These are phyloP conservation scores for Dermatemys mawii DNA, from an alignment of 2,113 vertebrate species.

Conservation along the genomic window DNA sequence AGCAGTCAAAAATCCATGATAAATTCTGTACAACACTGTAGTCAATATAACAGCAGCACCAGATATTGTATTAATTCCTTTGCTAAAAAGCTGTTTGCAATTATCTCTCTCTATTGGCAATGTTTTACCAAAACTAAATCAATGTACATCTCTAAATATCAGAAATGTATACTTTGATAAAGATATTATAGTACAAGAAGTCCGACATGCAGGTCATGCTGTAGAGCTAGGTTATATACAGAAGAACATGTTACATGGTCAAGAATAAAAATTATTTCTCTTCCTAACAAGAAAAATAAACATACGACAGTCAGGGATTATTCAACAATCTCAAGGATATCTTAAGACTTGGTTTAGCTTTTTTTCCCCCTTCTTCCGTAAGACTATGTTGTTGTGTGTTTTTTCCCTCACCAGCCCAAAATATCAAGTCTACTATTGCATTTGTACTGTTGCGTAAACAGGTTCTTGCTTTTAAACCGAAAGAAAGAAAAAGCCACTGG, in stretches of 20 bases:
- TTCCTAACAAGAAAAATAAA: conserved; percentile 68
- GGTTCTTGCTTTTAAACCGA: conserved; percentile 40
- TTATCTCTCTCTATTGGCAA: conserved; percentile 78
- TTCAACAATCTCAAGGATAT: conserved; percentile 72
- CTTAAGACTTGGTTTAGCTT: conserved; percentile 30
- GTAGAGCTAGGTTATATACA: conserved; percentile 69
- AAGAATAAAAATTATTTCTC: conserved; percentile 60
- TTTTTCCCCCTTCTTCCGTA: conserved; percentile 15
- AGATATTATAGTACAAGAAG: conserved; percentile 77
- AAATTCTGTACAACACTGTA: conserved; percentile 86
- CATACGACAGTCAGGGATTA: conserved; percentile 68
- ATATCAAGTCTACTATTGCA: conserved; percentile 59
- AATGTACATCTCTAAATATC: conserved; percentile 85
- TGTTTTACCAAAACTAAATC: conserved; percentile 82
- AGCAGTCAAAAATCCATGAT: conserved; percentile 87
- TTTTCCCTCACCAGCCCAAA: conserved; percentile 65
- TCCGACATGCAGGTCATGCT: conserved; percentile 85
- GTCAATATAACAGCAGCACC: conserved; percentile 87
- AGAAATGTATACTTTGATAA: conserved; percentile 80
- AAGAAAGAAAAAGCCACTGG: conserved; percentile 59
- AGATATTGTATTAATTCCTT: conserved; percentile 85
- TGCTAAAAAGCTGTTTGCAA: conserved; percentile 78
- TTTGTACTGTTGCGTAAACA: conserved; percentile 68
- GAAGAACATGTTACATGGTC: conserved; percentile 62
- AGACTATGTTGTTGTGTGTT: conserved; percentile 31